Percentiles rank a stretch among this genome's conserved stretches.
Conservation (phyloP, 1,140 invertebrate genomes). For the Carposina sasakii region DNA sequence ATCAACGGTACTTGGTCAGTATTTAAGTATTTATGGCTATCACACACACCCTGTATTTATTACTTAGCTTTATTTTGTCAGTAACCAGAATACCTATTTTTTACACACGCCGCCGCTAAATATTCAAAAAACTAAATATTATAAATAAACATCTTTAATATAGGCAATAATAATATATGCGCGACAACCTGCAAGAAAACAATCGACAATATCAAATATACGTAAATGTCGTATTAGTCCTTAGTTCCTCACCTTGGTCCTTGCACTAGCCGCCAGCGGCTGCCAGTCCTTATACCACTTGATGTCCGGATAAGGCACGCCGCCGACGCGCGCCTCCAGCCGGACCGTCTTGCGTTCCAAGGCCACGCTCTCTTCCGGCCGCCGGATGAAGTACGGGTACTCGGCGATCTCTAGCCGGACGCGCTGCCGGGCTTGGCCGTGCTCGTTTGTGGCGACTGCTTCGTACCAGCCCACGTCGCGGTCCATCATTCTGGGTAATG, state of each 20-base stretch:
- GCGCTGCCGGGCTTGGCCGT: constrained; percentile 89
- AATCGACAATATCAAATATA: no score
- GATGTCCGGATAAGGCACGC: constrained; percentile 94
- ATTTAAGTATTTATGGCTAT: no score
- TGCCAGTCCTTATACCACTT: constrained; percentile 99
- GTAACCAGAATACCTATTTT: no score
- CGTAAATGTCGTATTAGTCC: no score
- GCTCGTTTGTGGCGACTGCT: constrained; percentile 93
- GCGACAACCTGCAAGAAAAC: no score
- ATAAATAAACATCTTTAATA: no score
- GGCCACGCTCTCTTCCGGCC: constrained; percentile 87
- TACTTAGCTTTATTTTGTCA: no score
- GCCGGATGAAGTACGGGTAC: constrained; percentile 90
- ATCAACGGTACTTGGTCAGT: no score
- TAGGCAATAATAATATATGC: no score
- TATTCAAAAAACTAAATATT: no score
- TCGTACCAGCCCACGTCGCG: constrained; percentile 95
- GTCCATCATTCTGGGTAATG: constrained; percentile 82
- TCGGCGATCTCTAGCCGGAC: constrained; percentile 92
- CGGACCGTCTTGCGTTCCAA: constrained; percentile 81
- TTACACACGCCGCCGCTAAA: no score
- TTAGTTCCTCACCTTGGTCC: constrained; percentile 85
- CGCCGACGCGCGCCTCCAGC: constrained; percentile 89
- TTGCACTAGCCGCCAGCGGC: constrained; percentile 83
- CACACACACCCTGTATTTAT: no score